phyloP scores from a whole-genome alignment of 1,140 invertebrate species.

The Ditylenchus dipsaci region DNA sequence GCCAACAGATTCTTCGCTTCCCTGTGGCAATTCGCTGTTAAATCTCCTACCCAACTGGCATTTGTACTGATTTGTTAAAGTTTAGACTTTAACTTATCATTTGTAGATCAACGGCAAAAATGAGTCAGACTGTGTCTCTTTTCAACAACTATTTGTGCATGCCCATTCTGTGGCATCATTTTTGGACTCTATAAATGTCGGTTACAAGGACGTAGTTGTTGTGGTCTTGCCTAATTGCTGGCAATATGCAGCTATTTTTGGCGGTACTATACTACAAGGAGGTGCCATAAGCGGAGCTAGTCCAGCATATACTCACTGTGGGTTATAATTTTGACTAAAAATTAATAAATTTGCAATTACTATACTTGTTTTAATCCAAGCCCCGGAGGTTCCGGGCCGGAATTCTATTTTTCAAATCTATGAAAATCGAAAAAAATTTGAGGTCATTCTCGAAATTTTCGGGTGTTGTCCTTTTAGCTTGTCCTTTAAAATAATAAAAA shows the following conservation, averaged over 20 bases:
- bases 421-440: too few relatives aligned
- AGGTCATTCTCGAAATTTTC: too few relatives aligned
- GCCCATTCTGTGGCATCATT: conserved; percentile 28
- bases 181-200: conserved; percentile 62
- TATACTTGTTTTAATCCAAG: too few relatives aligned
- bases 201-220: conserved; percentile 19
- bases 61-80: conserved; percentile 9
- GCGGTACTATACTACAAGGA: conserved; percentile 59
- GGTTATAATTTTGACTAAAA: too few relatives aligned
- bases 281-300: conserved; percentile 73
- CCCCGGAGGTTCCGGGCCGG: too few relatives aligned
- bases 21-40: conserved; percentile 21
- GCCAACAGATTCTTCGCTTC: conserved; percentile 5
- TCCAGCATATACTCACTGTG: conserved; percentile 19
- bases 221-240: conserved; percentile 23
- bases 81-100: not conserved
- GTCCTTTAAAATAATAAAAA: too few relatives aligned
- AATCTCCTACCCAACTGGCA: conserved; percentile 25
- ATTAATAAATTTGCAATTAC: too few relatives aligned
- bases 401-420: too few relatives aligned
- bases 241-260: conserved; percentile 22
- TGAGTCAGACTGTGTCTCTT: conserved; percentile 17
- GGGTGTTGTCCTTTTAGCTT: too few relatives aligned
- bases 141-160: conserved; percentile 11
- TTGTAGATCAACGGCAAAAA: conserved; percentile 26